These are phyloP conservation scores for Polyploca ridens DNA, from an alignment of 2,888 invertebrate species.

Conservation along the genomic window DNA sequence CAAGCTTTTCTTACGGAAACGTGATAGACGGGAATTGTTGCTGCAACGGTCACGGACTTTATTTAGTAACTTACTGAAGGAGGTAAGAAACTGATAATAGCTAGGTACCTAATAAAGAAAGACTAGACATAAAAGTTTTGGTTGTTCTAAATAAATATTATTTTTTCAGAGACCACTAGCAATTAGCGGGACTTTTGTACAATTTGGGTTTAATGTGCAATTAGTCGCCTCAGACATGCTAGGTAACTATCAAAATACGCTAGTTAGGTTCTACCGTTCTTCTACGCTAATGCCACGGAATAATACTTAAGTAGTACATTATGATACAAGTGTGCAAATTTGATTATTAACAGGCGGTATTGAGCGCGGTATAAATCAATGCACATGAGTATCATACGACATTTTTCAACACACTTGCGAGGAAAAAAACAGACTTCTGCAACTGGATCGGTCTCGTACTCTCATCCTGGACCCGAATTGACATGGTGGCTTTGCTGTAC, in stretches of 20 bases:
- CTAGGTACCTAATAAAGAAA: neutral
- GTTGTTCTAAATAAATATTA: constrained; percentile 10
- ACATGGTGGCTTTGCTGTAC: no score
- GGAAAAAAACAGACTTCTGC: no score
- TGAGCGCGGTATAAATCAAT: no score
- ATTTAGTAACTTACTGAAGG: constrained; percentile 75
- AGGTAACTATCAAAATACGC: constrained; percentile 40
- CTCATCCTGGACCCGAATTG: no score
- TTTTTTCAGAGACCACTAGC: constrained; percentile 64
- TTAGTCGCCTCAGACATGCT: constrained; percentile 77
- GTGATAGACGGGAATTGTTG: constrained; percentile 71
- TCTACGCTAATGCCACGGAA: no score
- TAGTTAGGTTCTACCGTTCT: no score
- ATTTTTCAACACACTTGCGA: no score
- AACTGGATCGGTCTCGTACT: no score
- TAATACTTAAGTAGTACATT: no score
- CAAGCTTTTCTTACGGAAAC: constrained; percentile 72
- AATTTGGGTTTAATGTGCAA: constrained; percentile 74
- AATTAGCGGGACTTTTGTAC: constrained; percentile 64
- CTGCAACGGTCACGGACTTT: constrained; percentile 73
- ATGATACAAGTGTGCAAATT: no score
- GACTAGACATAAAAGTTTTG: neutral
- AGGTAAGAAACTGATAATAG: constrained; percentile 49
- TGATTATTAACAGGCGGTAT: no score
- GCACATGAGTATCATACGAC: no score